Base-by-base conservation (phyloP, 2,797 vertebrate genomes). In the Pangasius macronema region DNA sequence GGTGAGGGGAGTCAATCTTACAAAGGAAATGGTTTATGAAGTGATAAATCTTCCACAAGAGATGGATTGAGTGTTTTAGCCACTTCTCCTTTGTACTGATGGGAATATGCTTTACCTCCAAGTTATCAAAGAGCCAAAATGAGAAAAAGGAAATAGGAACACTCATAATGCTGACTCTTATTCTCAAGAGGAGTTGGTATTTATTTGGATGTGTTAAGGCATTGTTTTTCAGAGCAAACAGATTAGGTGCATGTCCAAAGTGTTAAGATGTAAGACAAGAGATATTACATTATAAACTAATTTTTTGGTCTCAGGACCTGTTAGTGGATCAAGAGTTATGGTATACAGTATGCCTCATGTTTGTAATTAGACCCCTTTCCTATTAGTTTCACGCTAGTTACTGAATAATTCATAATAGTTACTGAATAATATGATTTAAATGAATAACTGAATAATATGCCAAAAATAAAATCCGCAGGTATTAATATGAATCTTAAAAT, bases 1-100 rank as follows among this genome's bases (percentile, higher is more conserved):
- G 85, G 89, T 87, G 85, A 83, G 51, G 80, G 16, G 83, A 93
- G 89, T 92, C 89, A 92, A 91, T 92, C 89, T 91, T 90, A 83
- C 68, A 67, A 83, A 89, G 91, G 91, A 92, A 90, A 91, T 91
- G 91, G 84, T 91, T 93, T 91, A 93, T 90, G 91, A 90, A 89
- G 90, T 73, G 77, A 91, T 93, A 93, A 93, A 92, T 91, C 89
- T 89, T 82, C 30, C 49, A 42, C 63, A 81, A 86, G 85, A 87
- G 86, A 89, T 75, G 77, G 88, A 90, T 89, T n/a, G 57, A 73
- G 63, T 27, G 51, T 84, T 87, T 89, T 83, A 86, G 85, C 46
- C 85, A 79, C 70, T 84, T 84, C 67, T 88, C 27, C 36, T 67
- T 89, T 63, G 86, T 86, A 88, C 87, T 87, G 81, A 91, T 87